Conservation (phyloP, 2,797 vertebrate species). For the Parambassis ranga region DNA sequence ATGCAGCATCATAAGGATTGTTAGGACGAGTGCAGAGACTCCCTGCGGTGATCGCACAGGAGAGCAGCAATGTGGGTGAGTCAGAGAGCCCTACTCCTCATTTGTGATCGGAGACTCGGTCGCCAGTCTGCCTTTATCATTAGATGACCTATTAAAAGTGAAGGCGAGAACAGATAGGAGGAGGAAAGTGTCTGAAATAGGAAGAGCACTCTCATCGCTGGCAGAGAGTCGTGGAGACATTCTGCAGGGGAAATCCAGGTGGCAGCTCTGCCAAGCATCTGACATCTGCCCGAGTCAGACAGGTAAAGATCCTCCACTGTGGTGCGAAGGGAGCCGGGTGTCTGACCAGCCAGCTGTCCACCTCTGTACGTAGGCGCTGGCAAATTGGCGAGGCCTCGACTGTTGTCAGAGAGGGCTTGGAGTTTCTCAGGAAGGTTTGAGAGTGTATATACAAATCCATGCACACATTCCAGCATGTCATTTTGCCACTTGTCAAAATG, state of each 20-base stretch:
- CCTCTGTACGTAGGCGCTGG: background rate
- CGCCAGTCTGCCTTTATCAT: conserved; percentile 27
- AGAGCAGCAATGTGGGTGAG: conserved; percentile 12
- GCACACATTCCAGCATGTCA: conserved; percentile 4
- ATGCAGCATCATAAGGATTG: conserved; percentile 20
- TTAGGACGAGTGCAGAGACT: conserved; percentile 19
- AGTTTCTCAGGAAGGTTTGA: background rate
- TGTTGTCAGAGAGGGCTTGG: conserved; percentile 1
- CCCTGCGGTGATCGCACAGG: conserved; percentile 39
- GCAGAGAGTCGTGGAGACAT: conserved; percentile 8
- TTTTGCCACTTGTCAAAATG: conserved; percentile 10
- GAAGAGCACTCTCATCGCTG: conserved; percentile 19
- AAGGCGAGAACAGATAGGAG: conserved; percentile 34
- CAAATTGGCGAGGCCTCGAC: conserved; percentile 14
- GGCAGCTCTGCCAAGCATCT: conserved; percentile 42
- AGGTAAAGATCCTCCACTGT: conserved; percentile 17
- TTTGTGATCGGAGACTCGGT: conserved; percentile 47
- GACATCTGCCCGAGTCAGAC: conserved; percentile 47
- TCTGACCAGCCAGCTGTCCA: conserved; percentile 52
- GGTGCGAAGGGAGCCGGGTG: conserved; percentile 31
- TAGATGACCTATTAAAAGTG: conserved; percentile 50
- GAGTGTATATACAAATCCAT: background rate
- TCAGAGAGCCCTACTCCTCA: conserved; percentile 38
- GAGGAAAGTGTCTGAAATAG: conserved; percentile 13
- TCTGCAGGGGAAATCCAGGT: conserved; percentile 19